phyloP scores from a whole-genome alignment of 2,797 vertebrate species.

The Sphaeramia orbicularis region DNA sequence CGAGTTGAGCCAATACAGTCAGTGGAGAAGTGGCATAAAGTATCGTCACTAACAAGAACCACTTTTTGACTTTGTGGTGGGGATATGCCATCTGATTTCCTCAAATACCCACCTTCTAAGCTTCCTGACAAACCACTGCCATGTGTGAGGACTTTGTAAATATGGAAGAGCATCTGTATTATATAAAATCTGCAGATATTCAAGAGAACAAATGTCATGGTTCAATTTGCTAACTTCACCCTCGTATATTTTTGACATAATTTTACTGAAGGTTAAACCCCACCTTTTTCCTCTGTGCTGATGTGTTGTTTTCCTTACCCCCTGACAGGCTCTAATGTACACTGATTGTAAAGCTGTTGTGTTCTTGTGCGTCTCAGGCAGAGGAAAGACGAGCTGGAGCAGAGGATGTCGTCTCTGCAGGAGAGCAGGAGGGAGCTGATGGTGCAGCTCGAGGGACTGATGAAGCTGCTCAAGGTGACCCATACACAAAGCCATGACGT shows the following conservation, averaged over 20 bases:
- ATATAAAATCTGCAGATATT: conserved; percentile 5
- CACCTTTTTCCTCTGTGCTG: conserved; percentile 6
- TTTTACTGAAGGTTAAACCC: not conserved
- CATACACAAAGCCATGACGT: conserved; percentile 25
- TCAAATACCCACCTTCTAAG: too few species aligned
- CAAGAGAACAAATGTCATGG: conserved; percentile 8
- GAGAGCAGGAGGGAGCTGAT: conserved; percentile 96
- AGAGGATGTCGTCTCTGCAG: conserved; percentile 95
- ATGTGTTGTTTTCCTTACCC: conserved; percentile 9
- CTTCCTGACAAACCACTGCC: too few species aligned
- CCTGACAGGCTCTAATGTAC: conserved; percentile 18
- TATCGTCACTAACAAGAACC: too few species aligned
- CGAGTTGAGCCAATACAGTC: too few species aligned
- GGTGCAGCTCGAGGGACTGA: conserved; percentile 96
- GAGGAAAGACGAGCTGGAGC: conserved; percentile 95
- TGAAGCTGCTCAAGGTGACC: conserved; percentile 96
- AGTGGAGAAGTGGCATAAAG: too few species aligned
- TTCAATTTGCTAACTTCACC: conserved; percentile 3
- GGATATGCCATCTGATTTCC: too few species aligned
- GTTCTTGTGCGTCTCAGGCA: conserved; percentile 82
- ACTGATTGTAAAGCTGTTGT: conserved; percentile 31
- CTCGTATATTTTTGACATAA: not conserved
- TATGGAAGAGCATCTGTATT: not conserved
- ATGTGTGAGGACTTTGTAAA: not conserved
- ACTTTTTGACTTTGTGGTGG: too few species aligned